Evolutionary conservation across 1,140 invertebrate genomes (phyloP), one percentile per base, ranked within the genome.

Genomic region (Delia radicum): DNA sequence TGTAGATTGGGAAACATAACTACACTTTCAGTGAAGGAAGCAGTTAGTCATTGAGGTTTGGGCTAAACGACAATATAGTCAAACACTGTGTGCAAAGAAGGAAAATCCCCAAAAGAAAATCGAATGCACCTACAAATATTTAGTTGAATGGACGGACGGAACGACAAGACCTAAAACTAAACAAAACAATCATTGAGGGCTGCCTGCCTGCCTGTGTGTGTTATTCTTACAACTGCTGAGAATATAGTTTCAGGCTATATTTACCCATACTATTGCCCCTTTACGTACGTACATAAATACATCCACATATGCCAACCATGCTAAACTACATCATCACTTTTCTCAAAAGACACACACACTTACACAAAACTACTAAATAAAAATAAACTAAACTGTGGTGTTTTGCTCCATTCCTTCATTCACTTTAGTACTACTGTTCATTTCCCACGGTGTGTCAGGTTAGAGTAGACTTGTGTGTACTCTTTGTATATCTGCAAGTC

Each of bases 371-470:
- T 37, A 13, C 8, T 10, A 37, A 37, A 13, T 8, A 55, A 55
- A 55, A 55, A 21, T 3, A 55, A 55, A 55, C 48, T 24, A 55
- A 55, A 55, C 24, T 55, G n/a, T 55, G 8, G 48, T 55, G 48
- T 55, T 55, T n/a, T 6, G 48, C n/a, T 55, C 48, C 65, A 69
- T 69, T 69, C 65, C 65, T 69, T 37, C 65, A 69, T 33, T 69
- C 29, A 69, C 29, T 69, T 33, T 18, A 24, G 78, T 76, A 81
- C 82, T 84, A 84, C 82, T 84, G 82, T 84, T 81, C 82, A 84
- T 84, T 84, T 84, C 82, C 82, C 82, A 84, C 82, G 82, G 82
- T 84, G 82, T 80, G 81, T 82, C 80, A 80, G 37, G 72, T 69
- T 69, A 69, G 65, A 69, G 65, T 28, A 10, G 24, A 27, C 28